These are phyloP conservation scores for Aphis craccivora DNA, from an alignment of 1,140 invertebrate species.

Conservation along the genomic window DNA sequence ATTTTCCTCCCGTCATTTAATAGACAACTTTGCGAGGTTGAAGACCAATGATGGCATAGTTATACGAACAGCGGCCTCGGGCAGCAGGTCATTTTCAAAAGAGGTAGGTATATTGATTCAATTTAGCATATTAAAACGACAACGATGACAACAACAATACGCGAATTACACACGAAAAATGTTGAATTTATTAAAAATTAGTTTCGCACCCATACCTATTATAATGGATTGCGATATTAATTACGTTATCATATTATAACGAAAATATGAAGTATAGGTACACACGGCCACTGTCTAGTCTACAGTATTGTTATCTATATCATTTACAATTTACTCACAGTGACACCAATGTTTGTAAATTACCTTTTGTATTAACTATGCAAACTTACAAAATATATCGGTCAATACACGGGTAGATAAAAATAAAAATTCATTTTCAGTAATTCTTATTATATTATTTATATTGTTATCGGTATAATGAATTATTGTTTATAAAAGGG, in stretches of 20 bases:
- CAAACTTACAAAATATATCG: neutral
- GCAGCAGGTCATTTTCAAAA: constrained; percentile 33
- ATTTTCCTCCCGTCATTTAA: neutral
- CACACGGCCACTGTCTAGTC: too few species aligned
- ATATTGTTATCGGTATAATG: neutral
- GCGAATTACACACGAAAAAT: neutral
- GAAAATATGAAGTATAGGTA: neutral
- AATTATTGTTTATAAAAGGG: neutral
- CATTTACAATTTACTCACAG: neutral
- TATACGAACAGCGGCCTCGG: neutral
- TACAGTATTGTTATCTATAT: neutral
- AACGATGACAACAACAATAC: neutral
- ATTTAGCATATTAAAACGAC: neutral
- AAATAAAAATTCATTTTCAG: neutral
- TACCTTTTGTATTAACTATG: too few species aligned
- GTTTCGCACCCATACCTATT: neutral
- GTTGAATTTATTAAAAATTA: neutral
- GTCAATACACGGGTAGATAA: neutral
- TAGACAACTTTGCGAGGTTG: neutral
- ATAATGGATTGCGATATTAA: too few species aligned
- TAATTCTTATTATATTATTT: neutral
- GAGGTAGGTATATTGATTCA: neutral
- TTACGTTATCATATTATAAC: neutral
- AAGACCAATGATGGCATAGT: constrained; percentile 18
- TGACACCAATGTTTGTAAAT: neutral